Conservation (phyloP, 1,140 invertebrate species). For the Anoplophora glabripennis region DNA sequence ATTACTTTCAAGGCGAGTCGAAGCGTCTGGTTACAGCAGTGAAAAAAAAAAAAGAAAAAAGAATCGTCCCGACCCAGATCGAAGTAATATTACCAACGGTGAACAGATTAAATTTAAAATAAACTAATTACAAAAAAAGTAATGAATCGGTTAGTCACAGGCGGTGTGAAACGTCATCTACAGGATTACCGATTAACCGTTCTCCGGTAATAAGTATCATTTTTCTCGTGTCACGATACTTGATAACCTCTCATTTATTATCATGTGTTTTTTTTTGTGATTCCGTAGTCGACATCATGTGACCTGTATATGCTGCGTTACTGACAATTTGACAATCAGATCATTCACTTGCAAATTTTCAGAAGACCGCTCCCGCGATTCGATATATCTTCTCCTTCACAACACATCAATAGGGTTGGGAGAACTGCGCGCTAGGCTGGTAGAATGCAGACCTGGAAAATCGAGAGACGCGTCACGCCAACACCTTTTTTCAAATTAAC, state of each 20-base stretch:
- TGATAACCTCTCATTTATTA: background rate
- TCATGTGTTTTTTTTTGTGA: constrained; percentile 15
- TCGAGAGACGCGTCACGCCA: too few relatives aligned
- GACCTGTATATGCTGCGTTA: constrained; percentile 32
- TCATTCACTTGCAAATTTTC: constrained; percentile 42
- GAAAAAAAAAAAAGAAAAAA: too few relatives aligned
- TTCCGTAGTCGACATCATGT: constrained; percentile 27
- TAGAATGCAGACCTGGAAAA: constrained; percentile 67
- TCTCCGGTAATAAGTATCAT: background rate
- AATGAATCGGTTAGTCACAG: constrained; percentile 24
- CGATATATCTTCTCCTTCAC: constrained; percentile 28
- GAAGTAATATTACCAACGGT: too few relatives aligned
- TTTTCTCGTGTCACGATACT: background rate
- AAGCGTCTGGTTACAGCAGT: too few relatives aligned
- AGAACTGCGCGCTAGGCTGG: constrained; percentile 60
- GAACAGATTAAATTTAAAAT: too few relatives aligned
- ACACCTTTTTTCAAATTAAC: too few relatives aligned
- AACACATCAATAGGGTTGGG: constrained; percentile 51
- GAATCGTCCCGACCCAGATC: too few relatives aligned
- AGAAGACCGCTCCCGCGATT: constrained; percentile 45
- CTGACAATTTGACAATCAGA: constrained; percentile 40
- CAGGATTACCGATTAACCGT: constrained; percentile 13
- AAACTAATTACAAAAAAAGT: constrained; percentile 4
- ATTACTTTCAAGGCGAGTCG: too few relatives aligned
- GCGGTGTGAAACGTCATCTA: constrained; percentile 29